Evolutionary conservation across 2,888 invertebrate species (phyloP), one percentile per base, ranked within the genome.

Genomic region (Flexamia atlantica): DNA sequence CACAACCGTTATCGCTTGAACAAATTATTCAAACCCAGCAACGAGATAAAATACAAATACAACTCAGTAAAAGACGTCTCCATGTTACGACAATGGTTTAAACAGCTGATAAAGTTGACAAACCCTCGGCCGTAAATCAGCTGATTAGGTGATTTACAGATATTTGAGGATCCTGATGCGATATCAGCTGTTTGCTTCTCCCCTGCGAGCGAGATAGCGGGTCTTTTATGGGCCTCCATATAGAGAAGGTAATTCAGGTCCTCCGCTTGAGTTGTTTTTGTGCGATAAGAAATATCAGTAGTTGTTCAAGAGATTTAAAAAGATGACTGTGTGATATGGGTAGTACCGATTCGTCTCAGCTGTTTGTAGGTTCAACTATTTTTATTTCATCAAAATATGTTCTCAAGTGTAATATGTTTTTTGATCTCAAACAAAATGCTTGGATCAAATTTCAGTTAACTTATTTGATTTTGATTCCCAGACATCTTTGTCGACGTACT

Each of bases 121-220:
- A 28, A 76, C n/a, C 12, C 12, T 7, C 25, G 1, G 76, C 50
- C 12, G 46, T 76, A 76, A 76, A 76, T 76, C 76, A 76, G 76
- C 46, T 50, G 76, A 76, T 76, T 76, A 76, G 76, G 72, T 46
- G 46, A 76, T 76, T 76, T 76, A 76, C 76, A 76, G 76, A 14
- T 76, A 50, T 46, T 72, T 76, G 76, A 1, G 72, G 7, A 7
- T 36, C 40, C 40, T 40, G 40, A 3, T 4, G 72, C 17, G 72
- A 36, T 72, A 72, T 20, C 72, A 40, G 30, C 36, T 72, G 72
- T 72, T 72, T 72, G 72, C 40, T 36, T 23, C 20, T 20, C 40
- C 72, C 72, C 32, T 23, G 9, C 4, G 1, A 5, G 12, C 1
- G 30, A 1, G 64, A 64, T 30, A 57, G 57, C 23, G 23, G 23